Conservation (phyloP, 2,888 invertebrate genomes). For the Mechanitis mazaeus region DNA sequence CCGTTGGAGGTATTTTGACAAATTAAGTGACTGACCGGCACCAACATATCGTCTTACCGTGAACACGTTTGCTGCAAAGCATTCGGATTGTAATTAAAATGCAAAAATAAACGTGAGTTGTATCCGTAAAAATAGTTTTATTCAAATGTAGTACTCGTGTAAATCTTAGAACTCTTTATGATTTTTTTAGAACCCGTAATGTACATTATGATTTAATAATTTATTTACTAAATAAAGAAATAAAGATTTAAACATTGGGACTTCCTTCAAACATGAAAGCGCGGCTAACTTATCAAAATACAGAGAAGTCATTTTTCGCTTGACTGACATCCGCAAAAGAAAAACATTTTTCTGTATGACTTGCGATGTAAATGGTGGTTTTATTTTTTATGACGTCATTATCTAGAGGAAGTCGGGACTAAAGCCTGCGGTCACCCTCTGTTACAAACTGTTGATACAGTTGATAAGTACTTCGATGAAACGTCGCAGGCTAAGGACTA, state of each 20-base stretch:
- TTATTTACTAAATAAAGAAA: neutral
- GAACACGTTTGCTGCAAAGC: too few species aligned
- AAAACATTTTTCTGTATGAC: constrained; percentile 52
- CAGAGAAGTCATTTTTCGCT: constrained; percentile 60
- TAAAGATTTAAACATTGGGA: neutral
- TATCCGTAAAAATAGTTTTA: too few species aligned
- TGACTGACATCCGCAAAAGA: constrained; percentile 47
- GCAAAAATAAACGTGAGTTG: too few species aligned
- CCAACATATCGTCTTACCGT: too few species aligned
- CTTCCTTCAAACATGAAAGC: neutral
- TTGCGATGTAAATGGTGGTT: constrained; percentile 47
- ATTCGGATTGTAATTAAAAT: too few species aligned
- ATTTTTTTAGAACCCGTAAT: too few species aligned
- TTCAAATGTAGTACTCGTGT: too few species aligned
- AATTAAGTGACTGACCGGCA: too few species aligned
- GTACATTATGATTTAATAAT: neutral
- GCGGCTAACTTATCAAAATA: constrained; percentile 34
- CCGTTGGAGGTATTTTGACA: too few species aligned
- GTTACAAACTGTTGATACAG: constrained; percentile 57
- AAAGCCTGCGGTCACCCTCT: constrained; percentile 58
- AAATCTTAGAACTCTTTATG: too few species aligned
- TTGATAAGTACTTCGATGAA: constrained; percentile 35
- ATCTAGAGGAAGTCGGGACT: constrained; percentile 61
- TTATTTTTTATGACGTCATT: constrained; percentile 70
- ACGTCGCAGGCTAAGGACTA: constrained; percentile 9